Percentiles rank a stretch among this genome's conserved stretches.
These are phyloP conservation scores for Campoplex capitator DNA, from an alignment of 2,888 invertebrate genomes.

Conservation along the genomic window DNA sequence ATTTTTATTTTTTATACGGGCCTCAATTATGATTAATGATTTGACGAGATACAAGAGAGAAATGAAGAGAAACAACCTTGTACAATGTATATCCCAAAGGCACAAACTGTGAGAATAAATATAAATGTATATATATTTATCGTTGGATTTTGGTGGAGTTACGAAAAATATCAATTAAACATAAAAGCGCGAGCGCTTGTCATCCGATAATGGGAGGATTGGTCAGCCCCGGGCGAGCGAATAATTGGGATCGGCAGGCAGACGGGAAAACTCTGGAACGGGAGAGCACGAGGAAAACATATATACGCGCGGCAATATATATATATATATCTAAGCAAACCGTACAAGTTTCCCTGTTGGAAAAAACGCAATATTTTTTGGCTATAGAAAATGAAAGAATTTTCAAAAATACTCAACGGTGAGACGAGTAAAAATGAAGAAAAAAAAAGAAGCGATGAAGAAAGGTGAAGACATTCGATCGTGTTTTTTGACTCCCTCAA, in stretches of 20 bases:
- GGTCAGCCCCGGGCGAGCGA: slow-evolving; percentile 77
- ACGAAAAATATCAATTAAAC: slow-evolving; percentile 85
- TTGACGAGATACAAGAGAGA: slow-evolving; percentile 32
- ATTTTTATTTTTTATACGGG: slow-evolving; percentile 28
- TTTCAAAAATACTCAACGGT: neutral
- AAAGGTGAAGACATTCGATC: neutral
- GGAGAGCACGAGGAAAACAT: slow-evolving; percentile 28
- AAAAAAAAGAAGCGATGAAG: neutral
- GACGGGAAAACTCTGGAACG: slow-evolving; percentile 59
- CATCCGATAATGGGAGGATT: slow-evolving; percentile 83
- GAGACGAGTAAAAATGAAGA: neutral
- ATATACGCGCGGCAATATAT: too few species aligned
- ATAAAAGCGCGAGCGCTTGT: slow-evolving; percentile 83
- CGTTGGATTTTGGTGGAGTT: slow-evolving; percentile 82
- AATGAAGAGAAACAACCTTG: slow-evolving; percentile 46
- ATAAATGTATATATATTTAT: slow-evolving; percentile 73
- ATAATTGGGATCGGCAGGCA: slow-evolving; percentile 77
- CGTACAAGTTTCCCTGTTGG: neutral
- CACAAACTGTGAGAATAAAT: neutral
- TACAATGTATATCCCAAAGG: slow-evolving; percentile 59
- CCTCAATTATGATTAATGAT: slow-evolving; percentile 62
- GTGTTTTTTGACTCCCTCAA: neutral
- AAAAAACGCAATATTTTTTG: neutral
- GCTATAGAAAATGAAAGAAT: neutral
- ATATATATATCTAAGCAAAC: slow-evolving; percentile 6